Evolutionary conservation across 1,140 invertebrate species (phyloP).

Genomic region (Lepidurus arcticus): DNA sequence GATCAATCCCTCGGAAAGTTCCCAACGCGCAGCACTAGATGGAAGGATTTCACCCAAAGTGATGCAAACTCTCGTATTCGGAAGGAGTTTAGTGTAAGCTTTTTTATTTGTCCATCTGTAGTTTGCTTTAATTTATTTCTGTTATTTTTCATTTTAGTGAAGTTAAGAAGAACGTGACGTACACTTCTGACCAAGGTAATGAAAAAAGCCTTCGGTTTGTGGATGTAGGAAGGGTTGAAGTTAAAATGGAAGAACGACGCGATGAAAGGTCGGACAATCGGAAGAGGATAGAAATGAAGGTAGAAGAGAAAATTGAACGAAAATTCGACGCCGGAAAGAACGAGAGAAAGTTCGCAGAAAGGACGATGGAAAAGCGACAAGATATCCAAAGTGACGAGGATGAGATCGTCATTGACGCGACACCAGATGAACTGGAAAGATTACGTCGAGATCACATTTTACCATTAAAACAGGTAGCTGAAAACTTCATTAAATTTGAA

Average conservation of each 20-base stretch:
- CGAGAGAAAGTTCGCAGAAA: not conserved
- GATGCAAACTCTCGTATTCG: not conserved
- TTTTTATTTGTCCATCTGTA: not conserved
- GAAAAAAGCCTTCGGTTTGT: not conserved
- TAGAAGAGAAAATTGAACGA: not conserved
- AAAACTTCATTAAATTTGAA: no score
- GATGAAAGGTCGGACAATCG: not conserved
- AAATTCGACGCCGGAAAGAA: not conserved
- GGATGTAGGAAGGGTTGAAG: not conserved
- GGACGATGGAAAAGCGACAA: not conserved
- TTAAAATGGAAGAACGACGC: not conserved
- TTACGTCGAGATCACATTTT: not conserved
- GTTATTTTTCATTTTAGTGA: not conserved
- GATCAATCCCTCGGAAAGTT: not conserved
- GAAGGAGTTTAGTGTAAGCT: not conserved
- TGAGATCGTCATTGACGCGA: not conserved
- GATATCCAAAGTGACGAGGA: not conserved
- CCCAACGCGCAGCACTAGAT: not conserved
- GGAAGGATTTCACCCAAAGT: not conserved
- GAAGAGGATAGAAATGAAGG: not conserved
- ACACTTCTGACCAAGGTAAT: not conserved
- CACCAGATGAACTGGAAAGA: not conserved
- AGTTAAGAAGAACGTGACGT: not conserved
- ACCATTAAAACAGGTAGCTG: not conserved
- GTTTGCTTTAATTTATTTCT: not conserved